A percentile compares a stretch with the other conserved stretches of the same genome.
phyloP scores from a whole-genome alignment of 1,140 invertebrate genomes.

The Octopus sinensis region DNA sequence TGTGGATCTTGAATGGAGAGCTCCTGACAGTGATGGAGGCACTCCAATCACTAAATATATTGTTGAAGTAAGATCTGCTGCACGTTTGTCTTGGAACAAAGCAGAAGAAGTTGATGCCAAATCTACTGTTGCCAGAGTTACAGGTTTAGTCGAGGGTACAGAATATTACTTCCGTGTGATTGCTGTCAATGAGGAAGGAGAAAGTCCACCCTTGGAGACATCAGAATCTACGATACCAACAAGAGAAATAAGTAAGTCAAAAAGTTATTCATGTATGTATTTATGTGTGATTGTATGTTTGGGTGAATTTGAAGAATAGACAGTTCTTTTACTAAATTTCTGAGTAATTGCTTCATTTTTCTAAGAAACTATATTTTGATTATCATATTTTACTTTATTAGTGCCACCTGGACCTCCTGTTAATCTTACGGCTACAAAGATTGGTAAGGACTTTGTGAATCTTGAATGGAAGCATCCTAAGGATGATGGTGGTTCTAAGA shows the following conservation, averaged over 20 bases:
- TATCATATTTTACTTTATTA: background rate
- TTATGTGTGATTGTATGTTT: background rate
- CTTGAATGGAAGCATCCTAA: constrained; percentile 88
- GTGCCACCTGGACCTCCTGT: constrained; percentile 78
- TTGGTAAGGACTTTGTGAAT: constrained; percentile 90
- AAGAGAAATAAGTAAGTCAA: constrained; percentile 78
- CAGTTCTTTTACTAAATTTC: background rate
- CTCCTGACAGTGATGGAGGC: constrained; percentile 89
- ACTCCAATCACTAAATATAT: constrained; percentile 86
- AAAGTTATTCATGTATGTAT: background rate
- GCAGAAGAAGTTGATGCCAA: constrained; percentile 51
- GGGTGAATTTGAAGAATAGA: background rate
- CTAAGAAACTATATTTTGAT: constrained; percentile 63
- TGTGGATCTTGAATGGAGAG: constrained; percentile 83
- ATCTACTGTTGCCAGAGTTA: constrained; percentile 53
- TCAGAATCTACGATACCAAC: constrained; percentile 52
- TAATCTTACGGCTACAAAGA: constrained; percentile 84
- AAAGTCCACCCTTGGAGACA: constrained; percentile 79
- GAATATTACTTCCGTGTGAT: constrained; percentile 87
- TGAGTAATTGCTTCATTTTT: constrained; percentile 40
- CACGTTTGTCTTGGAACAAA: constrained; percentile 31
- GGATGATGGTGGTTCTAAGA: constrained; percentile 87
- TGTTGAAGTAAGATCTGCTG: constrained; percentile 82
- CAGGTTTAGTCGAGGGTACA: constrained; percentile 41
- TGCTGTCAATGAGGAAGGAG: constrained; percentile 85